Evolutionary conservation across 2,113 vertebrate genomes (phyloP).

Genomic region (Caretta caretta): DNA sequence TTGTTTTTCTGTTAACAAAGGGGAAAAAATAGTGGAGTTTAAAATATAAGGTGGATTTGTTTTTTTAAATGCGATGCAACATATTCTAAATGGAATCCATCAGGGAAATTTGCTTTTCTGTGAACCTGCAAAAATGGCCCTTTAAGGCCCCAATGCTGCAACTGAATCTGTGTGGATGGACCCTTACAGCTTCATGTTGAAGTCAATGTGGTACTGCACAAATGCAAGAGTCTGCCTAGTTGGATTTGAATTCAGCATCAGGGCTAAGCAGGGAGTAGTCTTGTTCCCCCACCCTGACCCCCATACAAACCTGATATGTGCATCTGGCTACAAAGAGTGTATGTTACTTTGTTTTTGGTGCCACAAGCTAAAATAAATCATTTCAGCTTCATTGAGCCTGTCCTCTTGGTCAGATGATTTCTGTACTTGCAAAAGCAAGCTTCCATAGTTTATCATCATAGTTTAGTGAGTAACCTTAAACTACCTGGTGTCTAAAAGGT

Average conservation of each 20-base stretch:
- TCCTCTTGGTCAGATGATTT: neutral
- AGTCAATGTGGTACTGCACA: neutral
- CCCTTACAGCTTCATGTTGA: rapidly evolving
- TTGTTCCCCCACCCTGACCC: neutral
- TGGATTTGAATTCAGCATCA: neutral
- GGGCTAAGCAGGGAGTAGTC: rapidly evolving
- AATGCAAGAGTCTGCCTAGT: neutral
- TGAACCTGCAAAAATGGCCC: rapidly evolving
- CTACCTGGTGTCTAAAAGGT: neutral
- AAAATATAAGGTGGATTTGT: neutral
- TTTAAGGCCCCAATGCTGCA: rapidly evolving
- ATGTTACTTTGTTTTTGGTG: neutral
- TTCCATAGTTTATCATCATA: neutral
- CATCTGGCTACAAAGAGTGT: rapidly evolving
- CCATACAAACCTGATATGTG: rapidly evolving
- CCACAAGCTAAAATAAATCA: rapidly evolving
- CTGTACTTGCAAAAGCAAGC: slow-evolving; percentile 17
- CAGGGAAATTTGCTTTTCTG: neutral
- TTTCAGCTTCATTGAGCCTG: neutral
- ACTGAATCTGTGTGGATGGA: neutral
- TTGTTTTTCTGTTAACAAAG: neutral
- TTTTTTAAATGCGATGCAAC: neutral
- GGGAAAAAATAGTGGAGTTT: neutral
- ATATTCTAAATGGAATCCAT: neutral
- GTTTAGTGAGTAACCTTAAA: slow-evolving; percentile 8